Evolutionary conservation across 37 sponge, comb jelly and placozoan species (phyloP), one percentile per base, ranked within the genome.

Genomic region (Ianthella basta): DNA sequence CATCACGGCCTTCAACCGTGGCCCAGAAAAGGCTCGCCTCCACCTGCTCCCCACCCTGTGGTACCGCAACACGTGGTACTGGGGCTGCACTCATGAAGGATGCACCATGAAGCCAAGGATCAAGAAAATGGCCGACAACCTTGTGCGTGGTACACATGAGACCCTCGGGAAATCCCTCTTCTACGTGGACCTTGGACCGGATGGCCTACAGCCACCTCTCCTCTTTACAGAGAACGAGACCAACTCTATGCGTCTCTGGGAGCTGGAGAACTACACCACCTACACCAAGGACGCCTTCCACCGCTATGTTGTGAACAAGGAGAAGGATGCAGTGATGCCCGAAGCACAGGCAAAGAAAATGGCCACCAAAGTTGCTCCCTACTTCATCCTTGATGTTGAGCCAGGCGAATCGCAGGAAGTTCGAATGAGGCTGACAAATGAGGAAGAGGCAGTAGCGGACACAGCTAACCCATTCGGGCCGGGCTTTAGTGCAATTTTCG

Each of bases 201-300:
- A 90, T 56, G 96, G 92, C 21, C 36, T 59, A 23, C 66, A 59
- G 53, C 94, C 96, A 15, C 75, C 84, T 10, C 78, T 97, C 30
- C 92, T 97, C 18, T 97, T 96, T 90, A 97, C 98, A 4, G 98
- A 97, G 87, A 97, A 97, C 64, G 98, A 97, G 72, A 95, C 93
- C 60, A 97, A 97, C 86, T 87, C 90, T 0, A 59, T 60, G 80
- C 25, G 81, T 19, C 89, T 96, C 27, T 91, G 78, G 40, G 75
- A 80, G 0, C 32, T 91, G 15, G 92, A 90, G 23, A 83, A 90
- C 70, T 92, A 95, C 83, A 92, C 95, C 3, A 55, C 83, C 0
- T 92, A 95, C 84, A 82, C 80, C 34, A 97, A 95, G 79, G 98
- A 97, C 78, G 98, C 98, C 74, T 97, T 97, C 88, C 91, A 97